phyloP scores from a whole-genome alignment of 2,113 vertebrate genomes.

The Paramisgurnus dabryanus region DNA sequence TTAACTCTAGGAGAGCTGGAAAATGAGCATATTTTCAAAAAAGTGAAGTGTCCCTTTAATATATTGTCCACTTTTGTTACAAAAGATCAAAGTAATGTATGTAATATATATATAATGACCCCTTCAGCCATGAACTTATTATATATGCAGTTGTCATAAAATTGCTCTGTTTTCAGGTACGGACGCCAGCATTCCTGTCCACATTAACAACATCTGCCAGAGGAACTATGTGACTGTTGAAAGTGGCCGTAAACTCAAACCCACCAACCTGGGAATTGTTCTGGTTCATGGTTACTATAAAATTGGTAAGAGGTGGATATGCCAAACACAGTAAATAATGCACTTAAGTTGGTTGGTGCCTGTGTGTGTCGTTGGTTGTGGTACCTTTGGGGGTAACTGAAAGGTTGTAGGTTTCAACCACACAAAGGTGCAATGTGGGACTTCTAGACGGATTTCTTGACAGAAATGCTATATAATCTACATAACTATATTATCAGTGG shows the following conservation, averaged over 20 bases:
- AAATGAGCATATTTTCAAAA: too few relatives aligned
- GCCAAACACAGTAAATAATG: not conserved
- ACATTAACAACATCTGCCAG: slow-evolving; percentile 98
- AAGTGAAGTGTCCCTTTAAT: too few relatives aligned
- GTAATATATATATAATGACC: too few relatives aligned
- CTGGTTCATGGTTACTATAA: slow-evolving; percentile 98
- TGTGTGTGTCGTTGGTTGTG: slow-evolving; percentile 10
- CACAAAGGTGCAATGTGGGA: not conserved
- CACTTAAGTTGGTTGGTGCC: not conserved
- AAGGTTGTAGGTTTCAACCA: not conserved
- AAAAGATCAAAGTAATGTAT: too few relatives aligned
- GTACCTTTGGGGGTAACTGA: not conserved
- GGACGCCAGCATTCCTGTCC: slow-evolving; percentile 96
- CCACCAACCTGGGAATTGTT: slow-evolving; percentile 95
- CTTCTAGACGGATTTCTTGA: too few relatives aligned
- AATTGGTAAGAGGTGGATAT: slow-evolving; percentile 76
- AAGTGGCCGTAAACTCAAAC: slow-evolving; percentile 89
- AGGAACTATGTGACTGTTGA: slow-evolving; percentile 96
- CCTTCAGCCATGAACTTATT: too few relatives aligned
- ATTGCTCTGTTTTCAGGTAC: slow-evolving; percentile 77
- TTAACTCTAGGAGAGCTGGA: too few relatives aligned
- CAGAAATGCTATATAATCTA: too few relatives aligned
- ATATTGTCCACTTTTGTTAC: too few relatives aligned
- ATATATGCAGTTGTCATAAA: too few relatives aligned
- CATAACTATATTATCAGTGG: too few relatives aligned